Percentiles rank a stretch among this genome's conserved stretches.
These are phyloP conservation scores for Cistogaster globosa DNA, from an alignment of 2,888 invertebrate genomes.

Conservation along the genomic window DNA sequence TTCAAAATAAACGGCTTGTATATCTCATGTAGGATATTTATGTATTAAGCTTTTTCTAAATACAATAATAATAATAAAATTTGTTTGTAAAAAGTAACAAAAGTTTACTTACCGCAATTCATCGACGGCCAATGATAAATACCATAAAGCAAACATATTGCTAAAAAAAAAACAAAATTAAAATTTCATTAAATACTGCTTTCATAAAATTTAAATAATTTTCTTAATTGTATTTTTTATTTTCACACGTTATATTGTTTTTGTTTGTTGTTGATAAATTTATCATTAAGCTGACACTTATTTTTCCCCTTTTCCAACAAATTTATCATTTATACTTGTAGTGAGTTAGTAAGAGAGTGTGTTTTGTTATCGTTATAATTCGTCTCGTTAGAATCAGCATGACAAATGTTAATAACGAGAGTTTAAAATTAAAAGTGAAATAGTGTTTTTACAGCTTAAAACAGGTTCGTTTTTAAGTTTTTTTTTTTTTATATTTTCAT, in stretches of 20 bases:
- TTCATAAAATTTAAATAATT: background rate
- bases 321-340: background rate
- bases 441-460: background rate
- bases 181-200: conserved; percentile 16
- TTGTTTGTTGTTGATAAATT: background rate
- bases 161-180: conserved; percentile 73
- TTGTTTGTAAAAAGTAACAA: background rate
- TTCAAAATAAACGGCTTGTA: no score
- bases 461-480: background rate
- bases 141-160: conserved; percentile 82
- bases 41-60: no score
- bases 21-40: no score
- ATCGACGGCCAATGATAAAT: conserved; percentile 81
- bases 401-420: background rate
- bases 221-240: conserved; percentile 5
- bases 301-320: background rate
- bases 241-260: conserved; percentile 4
- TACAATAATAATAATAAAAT: background rate
- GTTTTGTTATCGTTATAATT: background rate
- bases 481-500: background rate
- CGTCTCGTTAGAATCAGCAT: background rate
- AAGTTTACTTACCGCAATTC: conserved; percentile 80
- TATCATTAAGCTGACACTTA: background rate
- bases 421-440: background rate
- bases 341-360: background rate